phyloP scores from a whole-genome alignment of 1,140 invertebrate genomes.

The Drosophila setifemur region DNA sequence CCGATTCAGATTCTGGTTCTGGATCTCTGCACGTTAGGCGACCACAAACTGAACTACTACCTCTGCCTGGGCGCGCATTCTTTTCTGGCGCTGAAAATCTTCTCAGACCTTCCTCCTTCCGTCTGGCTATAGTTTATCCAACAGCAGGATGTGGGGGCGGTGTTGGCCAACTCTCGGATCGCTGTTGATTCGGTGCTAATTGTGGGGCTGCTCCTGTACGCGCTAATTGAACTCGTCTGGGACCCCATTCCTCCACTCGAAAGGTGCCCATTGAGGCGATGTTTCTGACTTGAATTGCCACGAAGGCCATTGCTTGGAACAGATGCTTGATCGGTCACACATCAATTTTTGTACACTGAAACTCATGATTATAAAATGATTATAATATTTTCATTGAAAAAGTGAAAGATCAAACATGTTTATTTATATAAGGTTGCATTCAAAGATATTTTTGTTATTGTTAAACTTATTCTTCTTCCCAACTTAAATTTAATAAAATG shows the following conservation, averaged over 20 bases:
- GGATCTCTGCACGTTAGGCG: conserved; percentile 25
- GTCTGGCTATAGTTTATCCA: conserved; percentile 17
- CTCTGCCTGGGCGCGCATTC: conserved; percentile 29
- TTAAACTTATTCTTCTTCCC: no score
- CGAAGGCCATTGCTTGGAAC: conserved; percentile 4
- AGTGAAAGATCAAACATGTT: no score
- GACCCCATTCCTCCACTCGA: not conserved
- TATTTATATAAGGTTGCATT: no score
- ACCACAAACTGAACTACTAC: conserved; percentile 1
- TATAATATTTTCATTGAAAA: no score
- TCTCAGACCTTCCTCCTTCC: conserved; percentile 16
- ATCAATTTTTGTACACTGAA: not conserved
- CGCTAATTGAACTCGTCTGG: conserved; percentile 60
- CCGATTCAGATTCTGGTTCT: conserved; percentile 22
- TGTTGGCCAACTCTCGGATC: conserved; percentile 17
- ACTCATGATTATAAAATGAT: not conserved
- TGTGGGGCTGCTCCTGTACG: conserved; percentile 51
- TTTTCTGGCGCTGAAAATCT: conserved; percentile 32
- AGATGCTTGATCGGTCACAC: not conserved
- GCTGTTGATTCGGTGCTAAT: conserved; percentile 61
- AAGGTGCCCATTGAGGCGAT: conserved; percentile 37
- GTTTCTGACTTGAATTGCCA: conserved; percentile 7
- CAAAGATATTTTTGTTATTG: no score
- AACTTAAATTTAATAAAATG: no score
- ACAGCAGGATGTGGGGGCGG: not conserved